Evolutionary conservation across 2,113 vertebrate genomes (phyloP).

Genomic region (Plestiodon gilberti): DNA sequence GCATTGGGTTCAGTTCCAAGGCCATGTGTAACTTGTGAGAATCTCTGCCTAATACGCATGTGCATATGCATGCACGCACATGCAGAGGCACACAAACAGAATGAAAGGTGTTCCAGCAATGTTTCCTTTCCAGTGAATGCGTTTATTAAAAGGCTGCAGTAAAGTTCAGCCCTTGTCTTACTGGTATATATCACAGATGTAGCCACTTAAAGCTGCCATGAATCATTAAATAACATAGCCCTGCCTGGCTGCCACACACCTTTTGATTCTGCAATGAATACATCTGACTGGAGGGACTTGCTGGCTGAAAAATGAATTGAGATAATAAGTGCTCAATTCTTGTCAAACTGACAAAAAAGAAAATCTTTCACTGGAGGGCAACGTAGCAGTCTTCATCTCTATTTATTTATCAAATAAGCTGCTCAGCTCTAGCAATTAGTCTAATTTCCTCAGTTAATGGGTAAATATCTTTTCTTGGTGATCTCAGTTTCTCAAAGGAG

Average conservation of each 20-base stretch:
- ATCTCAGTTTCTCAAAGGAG: background rate
- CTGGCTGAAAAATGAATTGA: background rate
- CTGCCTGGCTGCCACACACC: background rate
- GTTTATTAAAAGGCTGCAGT: background rate
- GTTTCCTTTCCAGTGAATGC: background rate
- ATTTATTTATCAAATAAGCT: constrained; percentile 15
- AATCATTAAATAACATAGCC: background rate
- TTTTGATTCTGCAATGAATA: background rate
- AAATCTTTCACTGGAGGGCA: constrained; percentile 8
- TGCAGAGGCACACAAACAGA: background rate
- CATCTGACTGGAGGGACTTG: background rate
- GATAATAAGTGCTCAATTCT: background rate
- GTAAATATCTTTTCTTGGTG: background rate
- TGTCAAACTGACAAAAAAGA: background rate
- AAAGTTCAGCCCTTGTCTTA: background rate
- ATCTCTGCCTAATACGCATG: background rate
- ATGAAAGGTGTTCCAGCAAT: background rate
- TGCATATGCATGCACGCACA: too few relatives aligned
- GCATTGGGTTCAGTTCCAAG: background rate
- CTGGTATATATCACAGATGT: background rate
- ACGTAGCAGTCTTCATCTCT: background rate
- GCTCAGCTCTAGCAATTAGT: background rate
- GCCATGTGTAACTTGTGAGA: background rate
- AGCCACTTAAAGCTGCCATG: background rate
- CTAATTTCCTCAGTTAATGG: constrained; percentile 13